Evolutionary conservation across 2,113 vertebrate genomes (phyloP), one percentile per base, ranked within the genome.

Genomic region (Nothocercus nigrocapillus): DNA sequence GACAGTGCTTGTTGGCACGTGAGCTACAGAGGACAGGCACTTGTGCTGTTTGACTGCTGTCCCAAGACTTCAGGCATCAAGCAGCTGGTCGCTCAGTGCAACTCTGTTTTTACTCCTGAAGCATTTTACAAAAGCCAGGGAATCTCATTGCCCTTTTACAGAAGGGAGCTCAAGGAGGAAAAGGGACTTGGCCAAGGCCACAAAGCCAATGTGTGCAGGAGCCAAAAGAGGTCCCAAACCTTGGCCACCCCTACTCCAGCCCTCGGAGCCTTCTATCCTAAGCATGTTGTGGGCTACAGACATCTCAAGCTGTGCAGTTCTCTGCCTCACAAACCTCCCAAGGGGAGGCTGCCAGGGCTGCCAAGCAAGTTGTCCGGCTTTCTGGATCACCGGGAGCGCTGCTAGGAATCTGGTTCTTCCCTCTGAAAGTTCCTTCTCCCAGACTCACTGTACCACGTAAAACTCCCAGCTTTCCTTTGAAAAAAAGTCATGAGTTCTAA

Each of bases 11-110:
- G 6, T 30, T 86, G 93, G 94, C 93, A 96, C 10, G 34, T 85
- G 28, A 91, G 68, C 87, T 78, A 47, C 44, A 74, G 77, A 15
- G 90, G 64, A 40, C n/a, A 69, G 72, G 82, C 73, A 84, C 82
- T 19, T 64, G 77, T 95, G 92, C 88, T 93, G 92, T 95, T 78
- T 81, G 67, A 78, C 80, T 30, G 64, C 86, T 93, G 91, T 82
- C 81, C 91, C 15, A 93, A 93, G 88, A 72, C 83, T 90, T 93
- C 82, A 93, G 96, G 94, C 93, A 95, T 90, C 80, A 42, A 84
- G 93, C 96, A 95, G 96, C 96, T 97, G 96, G 94, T 89, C 91
- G 84, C 89, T 90, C 90, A 74, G 8, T 87, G 85, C 94, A 76
- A 84, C 67, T 74, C 89, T 94, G 73, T 92, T 97, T 96, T 96